These are phyloP conservation scores for Drosophila novamexicana DNA, from an alignment of 1,140 invertebrate genomes.

Conservation along the genomic window DNA sequence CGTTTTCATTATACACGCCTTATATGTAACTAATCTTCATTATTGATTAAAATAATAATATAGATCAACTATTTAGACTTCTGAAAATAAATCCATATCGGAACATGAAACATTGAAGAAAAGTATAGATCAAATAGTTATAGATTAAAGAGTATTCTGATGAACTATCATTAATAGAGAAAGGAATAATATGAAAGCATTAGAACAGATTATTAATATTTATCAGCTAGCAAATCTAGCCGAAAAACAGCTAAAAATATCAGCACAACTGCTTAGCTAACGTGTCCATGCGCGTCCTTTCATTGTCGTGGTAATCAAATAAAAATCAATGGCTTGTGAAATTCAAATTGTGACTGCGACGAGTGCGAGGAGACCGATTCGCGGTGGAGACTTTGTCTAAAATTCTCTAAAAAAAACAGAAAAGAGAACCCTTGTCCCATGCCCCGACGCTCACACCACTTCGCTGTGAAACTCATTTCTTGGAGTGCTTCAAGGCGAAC, in stretches of 20 bases:
- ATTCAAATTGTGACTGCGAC: slow-evolving; percentile 77
- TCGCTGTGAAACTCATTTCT: slow-evolving; percentile 38
- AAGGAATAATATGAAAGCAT: too few relatives aligned
- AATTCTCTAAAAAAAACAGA: background rate
- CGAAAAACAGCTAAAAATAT: slow-evolving; percentile 9
- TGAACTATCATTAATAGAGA: too few relatives aligned
- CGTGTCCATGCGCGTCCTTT: slow-evolving; percentile 57
- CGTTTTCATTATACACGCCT: too few relatives aligned
- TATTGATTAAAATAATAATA: too few relatives aligned
- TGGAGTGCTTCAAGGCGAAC: slow-evolving; percentile 50
- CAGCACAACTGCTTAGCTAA: slow-evolving; percentile 13
- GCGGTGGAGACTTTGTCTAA: slow-evolving; percentile 37
- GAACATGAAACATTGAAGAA: too few relatives aligned
- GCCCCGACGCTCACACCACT: background rate
- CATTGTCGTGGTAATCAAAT: slow-evolving; percentile 82
- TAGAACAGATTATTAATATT: too few relatives aligned
- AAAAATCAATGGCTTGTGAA: slow-evolving; percentile 84
- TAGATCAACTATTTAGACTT: too few relatives aligned
- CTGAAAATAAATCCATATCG: too few relatives aligned
- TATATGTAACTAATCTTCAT: too few relatives aligned
- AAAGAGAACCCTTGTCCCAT: background rate
- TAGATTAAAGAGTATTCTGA: too few relatives aligned
- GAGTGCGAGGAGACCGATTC: slow-evolving; percentile 7
- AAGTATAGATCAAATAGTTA: too few relatives aligned
- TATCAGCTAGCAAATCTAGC: background rate